These are phyloP conservation scores for Myotis davidii DNA, from an alignment of 2,113 vertebrate species.

Conservation along the genomic window DNA sequence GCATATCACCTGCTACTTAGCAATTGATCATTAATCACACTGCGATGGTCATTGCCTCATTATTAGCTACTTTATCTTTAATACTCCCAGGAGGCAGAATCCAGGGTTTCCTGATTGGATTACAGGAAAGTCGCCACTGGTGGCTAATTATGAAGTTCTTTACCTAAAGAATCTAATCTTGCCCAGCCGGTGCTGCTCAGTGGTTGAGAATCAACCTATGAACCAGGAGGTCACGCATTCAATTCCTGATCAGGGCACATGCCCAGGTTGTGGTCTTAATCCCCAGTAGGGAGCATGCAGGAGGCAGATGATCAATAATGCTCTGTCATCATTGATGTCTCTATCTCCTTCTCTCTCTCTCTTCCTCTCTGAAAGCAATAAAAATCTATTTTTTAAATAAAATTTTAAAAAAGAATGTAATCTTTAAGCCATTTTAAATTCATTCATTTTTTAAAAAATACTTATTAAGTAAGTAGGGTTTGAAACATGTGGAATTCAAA, in stretches of 20 bases:
- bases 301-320: too few relatives aligned
- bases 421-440: not conserved
- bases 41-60: not conserved
- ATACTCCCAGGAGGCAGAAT: not conserved
- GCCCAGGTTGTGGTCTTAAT: too few relatives aligned
- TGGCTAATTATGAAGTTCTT: slow-evolving; percentile 4
- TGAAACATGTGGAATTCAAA: slow-evolving; percentile 10
- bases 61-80: not conserved
- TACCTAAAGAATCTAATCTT: slow-evolving; percentile 15
- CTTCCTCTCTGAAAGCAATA: too few relatives aligned
- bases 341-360: too few relatives aligned
- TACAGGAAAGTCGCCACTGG: not conserved
- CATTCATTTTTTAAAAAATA: slow-evolving; percentile 41
- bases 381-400: too few relatives aligned
- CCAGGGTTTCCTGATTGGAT: slow-evolving; percentile 7
- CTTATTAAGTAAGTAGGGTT: not conserved
- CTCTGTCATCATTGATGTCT: too few relatives aligned
- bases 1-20: not conserved
- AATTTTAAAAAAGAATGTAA: not conserved
- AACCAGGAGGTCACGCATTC: too few relatives aligned
- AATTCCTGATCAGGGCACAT: too few relatives aligned
- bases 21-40: not conserved
- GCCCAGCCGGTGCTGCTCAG: too few relatives aligned
- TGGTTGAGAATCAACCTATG: too few relatives aligned
- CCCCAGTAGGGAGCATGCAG: too few relatives aligned